Evolutionary conservation across 2,113 vertebrate species (phyloP).

Genomic region (Helogale parvula): DNA sequence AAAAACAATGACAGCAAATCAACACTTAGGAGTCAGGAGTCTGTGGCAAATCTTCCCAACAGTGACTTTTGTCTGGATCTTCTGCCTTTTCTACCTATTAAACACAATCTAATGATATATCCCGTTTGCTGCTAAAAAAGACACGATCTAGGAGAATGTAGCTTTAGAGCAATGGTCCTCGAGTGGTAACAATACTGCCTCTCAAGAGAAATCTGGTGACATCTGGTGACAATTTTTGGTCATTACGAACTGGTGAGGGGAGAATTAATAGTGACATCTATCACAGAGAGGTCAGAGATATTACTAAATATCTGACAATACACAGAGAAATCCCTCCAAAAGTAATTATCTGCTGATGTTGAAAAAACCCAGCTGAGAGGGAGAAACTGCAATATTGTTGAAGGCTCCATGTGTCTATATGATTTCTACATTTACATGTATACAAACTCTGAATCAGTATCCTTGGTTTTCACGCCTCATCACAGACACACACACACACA

Average conservation of each 20-base stretch:
- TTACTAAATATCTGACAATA: neutral
- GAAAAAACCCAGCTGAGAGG: neutral
- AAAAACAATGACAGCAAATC: neutral
- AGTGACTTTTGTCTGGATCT: neutral
- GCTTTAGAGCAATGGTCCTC: neutral
- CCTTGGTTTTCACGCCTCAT: neutral
- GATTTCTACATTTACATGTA: neutral
- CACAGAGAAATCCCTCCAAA: neutral
- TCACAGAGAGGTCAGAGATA: neutral
- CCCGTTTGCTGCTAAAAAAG: neutral
- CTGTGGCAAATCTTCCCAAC: neutral
- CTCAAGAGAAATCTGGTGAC: neutral
- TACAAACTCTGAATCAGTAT: neutral
- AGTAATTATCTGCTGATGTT: neutral
- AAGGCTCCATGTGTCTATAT: neutral
- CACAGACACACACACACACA: neutral
- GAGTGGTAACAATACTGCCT: neutral
- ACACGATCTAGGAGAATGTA: neutral
- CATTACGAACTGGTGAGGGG: neutral
- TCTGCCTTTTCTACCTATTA: neutral
- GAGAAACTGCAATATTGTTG: neutral
- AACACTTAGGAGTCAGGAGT: neutral
- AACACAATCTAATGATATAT: neutral
- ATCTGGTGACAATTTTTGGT: neutral
- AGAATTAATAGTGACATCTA: neutral